Percentiles rank a stretch among this genome's conserved stretches.
phyloP scores from a whole-genome alignment of 1,140 invertebrate species.

The Meteorus sp. region DNA sequence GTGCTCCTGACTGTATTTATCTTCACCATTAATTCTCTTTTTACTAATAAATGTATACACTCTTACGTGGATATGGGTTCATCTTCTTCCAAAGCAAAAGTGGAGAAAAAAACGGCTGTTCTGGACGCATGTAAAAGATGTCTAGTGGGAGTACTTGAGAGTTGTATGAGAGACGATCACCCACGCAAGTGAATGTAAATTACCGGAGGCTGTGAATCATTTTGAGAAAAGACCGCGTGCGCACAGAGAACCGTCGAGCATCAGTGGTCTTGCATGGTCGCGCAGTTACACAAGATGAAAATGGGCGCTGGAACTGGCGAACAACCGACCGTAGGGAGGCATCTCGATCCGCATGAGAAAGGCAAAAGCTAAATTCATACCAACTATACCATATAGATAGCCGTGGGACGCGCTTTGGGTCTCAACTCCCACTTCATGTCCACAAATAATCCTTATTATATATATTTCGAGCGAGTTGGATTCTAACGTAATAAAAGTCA shows the following conservation, averaged over 20 bases:
- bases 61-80: slow-evolving; percentile 59
- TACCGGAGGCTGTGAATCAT: slow-evolving; percentile 60
- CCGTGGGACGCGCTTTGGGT: slow-evolving; percentile 55
- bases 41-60: too few relatives aligned
- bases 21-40: too few relatives aligned
- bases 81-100: slow-evolving; percentile 54
- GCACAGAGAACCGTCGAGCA: slow-evolving; percentile 26
- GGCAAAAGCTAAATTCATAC: slow-evolving; percentile 39
- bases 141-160: slow-evolving; percentile 34
- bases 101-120: too few relatives aligned
- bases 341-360: slow-evolving; percentile 45
- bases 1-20: too few relatives aligned
- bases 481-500: slow-evolving; percentile 2
- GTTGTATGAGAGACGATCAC: slow-evolving; percentile 47
- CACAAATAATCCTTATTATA: slow-evolving; percentile 52
- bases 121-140: too few relatives aligned
- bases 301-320: too few relatives aligned
- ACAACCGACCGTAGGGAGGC: too few relatives aligned
- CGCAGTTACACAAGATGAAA: slow-evolving; percentile 31
- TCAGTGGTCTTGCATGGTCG: slow-evolving; percentile 37
- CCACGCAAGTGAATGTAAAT: slow-evolving; percentile 59
- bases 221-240: slow-evolving; percentile 46
- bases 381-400: too few relatives aligned
- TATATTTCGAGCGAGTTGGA: slow-evolving; percentile 31
- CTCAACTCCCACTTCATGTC: slow-evolving; percentile 47